Percentiles rank a stretch among this genome's conserved stretches.
These are phyloP conservation scores for Paradoxurus hermaphroditus DNA, from an alignment of 2,113 vertebrate species.

Conservation along the genomic window DNA sequence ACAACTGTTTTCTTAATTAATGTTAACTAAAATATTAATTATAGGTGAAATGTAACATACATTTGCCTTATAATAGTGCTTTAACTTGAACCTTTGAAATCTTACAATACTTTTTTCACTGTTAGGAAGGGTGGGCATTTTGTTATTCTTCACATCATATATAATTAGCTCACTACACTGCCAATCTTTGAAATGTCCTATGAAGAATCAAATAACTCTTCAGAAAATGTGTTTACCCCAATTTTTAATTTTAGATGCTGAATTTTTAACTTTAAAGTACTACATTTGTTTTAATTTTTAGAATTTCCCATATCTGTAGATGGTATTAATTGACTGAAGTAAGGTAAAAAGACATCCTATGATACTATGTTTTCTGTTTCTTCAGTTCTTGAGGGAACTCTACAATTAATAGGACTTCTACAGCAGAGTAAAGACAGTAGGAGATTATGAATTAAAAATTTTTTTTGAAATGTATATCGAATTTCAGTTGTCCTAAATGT, in stretches of 20 bases:
- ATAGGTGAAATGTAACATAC: not conserved
- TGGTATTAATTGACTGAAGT: not conserved
- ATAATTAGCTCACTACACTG: not conserved
- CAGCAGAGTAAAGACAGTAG: not conserved
- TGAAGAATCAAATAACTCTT: not conserved
- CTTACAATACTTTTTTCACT: not conserved
- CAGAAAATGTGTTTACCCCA: not conserved
- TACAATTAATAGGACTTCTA: not conserved
- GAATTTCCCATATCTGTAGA: not conserved
- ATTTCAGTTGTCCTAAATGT: not conserved
- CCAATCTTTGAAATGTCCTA: not conserved
- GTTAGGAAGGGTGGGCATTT: not conserved
- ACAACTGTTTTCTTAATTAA: not conserved
- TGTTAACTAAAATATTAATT: not conserved
- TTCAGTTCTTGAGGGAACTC: not conserved
- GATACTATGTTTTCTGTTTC: not conserved
- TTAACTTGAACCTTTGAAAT: not conserved
- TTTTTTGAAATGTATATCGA: not conserved
- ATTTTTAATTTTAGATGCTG: not conserved
- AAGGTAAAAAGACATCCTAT: not conserved
- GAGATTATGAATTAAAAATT: not conserved
- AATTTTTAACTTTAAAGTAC: not conserved
- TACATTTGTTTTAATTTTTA: constrained; percentile 2
- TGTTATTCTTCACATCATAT: not conserved
- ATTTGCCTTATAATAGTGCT: not conserved